Base-by-base conservation (phyloP, 2,113 vertebrate species). In the Urocolius indicus region DNA sequence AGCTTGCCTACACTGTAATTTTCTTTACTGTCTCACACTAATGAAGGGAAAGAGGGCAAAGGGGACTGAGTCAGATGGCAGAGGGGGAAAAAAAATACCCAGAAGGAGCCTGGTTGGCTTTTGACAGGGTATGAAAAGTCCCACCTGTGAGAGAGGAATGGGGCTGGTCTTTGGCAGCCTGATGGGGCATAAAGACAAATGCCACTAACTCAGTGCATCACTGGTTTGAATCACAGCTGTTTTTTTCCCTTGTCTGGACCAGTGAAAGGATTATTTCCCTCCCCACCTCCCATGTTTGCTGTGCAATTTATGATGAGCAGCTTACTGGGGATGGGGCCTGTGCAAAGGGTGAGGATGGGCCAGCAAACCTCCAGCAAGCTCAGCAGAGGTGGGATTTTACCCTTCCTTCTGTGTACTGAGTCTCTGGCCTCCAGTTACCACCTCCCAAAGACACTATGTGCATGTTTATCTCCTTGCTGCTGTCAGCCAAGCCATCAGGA, bases 1-100 rank as follows among this genome's bases (percentile, higher is more conserved):
- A 81, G 84, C 92, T 88, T 48, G 90, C 38, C 36, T 54, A 96
- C 41, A 67, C 94, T 95, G 59, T 94, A 83, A 95, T 98, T 97
- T 96, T 77, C 95, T 86, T 93, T 57, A 66, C 93, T 89, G 69
- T 69, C 86, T 97, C 83, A 19, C 68, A 81, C 94, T 97, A 96
- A 95, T 87, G 96, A 97, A 93, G 95, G 91, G 85, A 65, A 65
- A 80, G 86, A 96, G 96, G 87, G 94, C 97, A 97, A 97, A 86
- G n/a, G 85, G 68, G 86, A 92, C 90, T 67, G 43, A 96, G 78
- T 83, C 93, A 71, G 96, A 68, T 13, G 71, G 84, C 55, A n/a
- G 75, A 59, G 91, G 95, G 81, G 14, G 23, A 41, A 61, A 93
- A 95, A 84, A 41, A 41, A 41, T 12, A 9, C 38, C 12, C 38